Evolutionary conservation across 2,888 invertebrate species (phyloP).

Genomic region (Pristionchus japonicus): DNA sequence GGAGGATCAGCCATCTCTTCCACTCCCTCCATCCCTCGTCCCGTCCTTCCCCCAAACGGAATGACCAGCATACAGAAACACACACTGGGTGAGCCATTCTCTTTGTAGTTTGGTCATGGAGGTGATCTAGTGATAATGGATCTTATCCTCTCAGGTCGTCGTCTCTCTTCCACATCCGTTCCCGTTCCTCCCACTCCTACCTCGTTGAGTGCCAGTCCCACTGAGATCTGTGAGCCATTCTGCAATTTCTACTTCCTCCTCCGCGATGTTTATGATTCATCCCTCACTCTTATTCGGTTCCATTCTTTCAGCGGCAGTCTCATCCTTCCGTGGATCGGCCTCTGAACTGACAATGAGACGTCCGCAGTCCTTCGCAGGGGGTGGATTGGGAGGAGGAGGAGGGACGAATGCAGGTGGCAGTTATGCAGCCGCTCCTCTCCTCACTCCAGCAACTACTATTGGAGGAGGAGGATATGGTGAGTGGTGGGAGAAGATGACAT

Average conservation of each 20-base stretch:
- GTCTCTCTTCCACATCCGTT: constrained; percentile 36
- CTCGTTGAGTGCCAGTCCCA: background rate
- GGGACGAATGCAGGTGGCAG: background rate
- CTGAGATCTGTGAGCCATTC: background rate
- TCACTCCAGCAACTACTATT: constrained; percentile 3
- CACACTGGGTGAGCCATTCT: background rate
- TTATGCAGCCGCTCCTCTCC: constrained; percentile 21
- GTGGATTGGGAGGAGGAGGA: background rate
- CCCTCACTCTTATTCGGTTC: no score
- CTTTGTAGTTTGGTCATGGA: background rate
- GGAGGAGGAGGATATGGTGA: constrained; percentile 26
- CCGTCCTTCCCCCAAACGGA: constrained; percentile 33
- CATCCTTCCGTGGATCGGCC: constrained; percentile 21
- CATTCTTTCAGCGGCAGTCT: background rate
- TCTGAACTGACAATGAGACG: constrained; percentile 8
- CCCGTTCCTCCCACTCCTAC: constrained; percentile 31
- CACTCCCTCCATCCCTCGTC: constrained; percentile 29
- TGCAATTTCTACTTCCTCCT: background rate
- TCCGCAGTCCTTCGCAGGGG: constrained; percentile 31
- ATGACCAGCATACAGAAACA: background rate
- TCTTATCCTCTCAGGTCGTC: background rate
- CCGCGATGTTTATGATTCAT: background rate
- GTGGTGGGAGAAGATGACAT: background rate
- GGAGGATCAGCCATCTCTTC: background rate
- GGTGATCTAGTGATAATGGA: no score